A percentile compares a stretch with the other conserved stretches of the same genome.
Conservation (phyloP, 2,888 invertebrate genomes). For the Apamea sordens region DNA sequence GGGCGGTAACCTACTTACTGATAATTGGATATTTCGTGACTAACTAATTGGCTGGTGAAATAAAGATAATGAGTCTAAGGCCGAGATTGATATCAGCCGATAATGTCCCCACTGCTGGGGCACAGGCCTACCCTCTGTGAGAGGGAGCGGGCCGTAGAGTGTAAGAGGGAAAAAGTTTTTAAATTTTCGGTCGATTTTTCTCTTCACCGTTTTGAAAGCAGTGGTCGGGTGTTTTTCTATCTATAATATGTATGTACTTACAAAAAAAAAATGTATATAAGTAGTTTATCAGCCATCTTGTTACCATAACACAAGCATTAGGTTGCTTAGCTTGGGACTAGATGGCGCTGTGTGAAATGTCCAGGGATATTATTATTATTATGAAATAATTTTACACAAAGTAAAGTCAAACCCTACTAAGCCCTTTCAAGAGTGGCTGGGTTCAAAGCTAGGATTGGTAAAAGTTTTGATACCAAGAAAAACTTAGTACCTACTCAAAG, state of each 20-base stretch:
- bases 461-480: neutral
- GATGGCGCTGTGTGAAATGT: too few relatives aligned
- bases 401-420: neutral
- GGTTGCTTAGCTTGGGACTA: too few relatives aligned
- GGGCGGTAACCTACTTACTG: neutral
- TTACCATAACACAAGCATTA: too few relatives aligned
- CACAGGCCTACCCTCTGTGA: neutral
- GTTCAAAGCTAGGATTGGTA: neutral
- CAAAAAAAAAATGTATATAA: too few relatives aligned
- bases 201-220: neutral
- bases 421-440: neutral
- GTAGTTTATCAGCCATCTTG: too few relatives aligned
- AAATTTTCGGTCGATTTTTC: neutral
- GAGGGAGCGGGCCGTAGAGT: neutral
- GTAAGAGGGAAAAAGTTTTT: neutral
- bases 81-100: neutral
- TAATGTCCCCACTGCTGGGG: neutral
- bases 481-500: neutral
- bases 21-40: neutral
- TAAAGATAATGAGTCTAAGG: neutral
- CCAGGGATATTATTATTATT: too few relatives aligned
- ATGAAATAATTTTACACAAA: neutral
- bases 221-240: too few relatives aligned
- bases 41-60: neutral
- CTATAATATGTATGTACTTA: too few relatives aligned